Percentiles rank a stretch among this genome's conserved stretches.
These are phyloP conservation scores for Schrankia costaestrigalis DNA, from an alignment of 2,888 invertebrate genomes.

Conservation along the genomic window DNA sequence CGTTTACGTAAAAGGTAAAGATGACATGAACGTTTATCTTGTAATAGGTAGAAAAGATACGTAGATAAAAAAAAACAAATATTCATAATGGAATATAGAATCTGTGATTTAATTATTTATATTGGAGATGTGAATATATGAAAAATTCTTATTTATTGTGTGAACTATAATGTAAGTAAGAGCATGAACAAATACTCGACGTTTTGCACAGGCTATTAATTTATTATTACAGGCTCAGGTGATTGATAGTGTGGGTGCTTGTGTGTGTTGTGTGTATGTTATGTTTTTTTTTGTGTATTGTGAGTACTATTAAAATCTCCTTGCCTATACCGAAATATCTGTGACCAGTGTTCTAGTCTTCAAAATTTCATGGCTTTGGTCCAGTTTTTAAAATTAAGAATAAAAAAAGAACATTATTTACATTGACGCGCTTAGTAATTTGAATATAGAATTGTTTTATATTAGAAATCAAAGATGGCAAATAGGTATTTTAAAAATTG, in stretches of 20 bases:
- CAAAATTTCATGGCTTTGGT: constrained; percentile 46
- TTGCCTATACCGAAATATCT: constrained; percentile 66
- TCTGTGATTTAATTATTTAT: constrained; percentile 75
- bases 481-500: constrained; percentile 39
- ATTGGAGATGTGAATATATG: constrained; percentile 41
- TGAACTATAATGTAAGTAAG: constrained; percentile 42
- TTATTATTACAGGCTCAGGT: constrained; percentile 55
- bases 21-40: constrained; percentile 95
- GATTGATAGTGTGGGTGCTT: constrained; percentile 40
- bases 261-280: constrained; percentile 36
- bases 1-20: constrained; percentile 98
- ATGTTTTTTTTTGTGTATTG: constrained; percentile 31
- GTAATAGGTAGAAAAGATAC: constrained; percentile 79
- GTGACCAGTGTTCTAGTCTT: constrained; percentile 76
- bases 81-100: constrained; percentile 59
- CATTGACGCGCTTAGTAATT: constrained; percentile 12
- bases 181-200: constrained; percentile 66
- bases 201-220: constrained; percentile 55
- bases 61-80: constrained; percentile 44
- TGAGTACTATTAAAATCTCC: constrained; percentile 51
- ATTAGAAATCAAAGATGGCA: constrained; percentile 33
- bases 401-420: constrained; percentile 24
- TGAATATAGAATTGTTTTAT: constrained; percentile 15
- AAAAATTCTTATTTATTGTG: constrained; percentile 50
- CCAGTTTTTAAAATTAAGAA: constrained; percentile 38